Conservation (phyloP, 1,140 invertebrate genomes). For the Lithobius niger region DNA sequence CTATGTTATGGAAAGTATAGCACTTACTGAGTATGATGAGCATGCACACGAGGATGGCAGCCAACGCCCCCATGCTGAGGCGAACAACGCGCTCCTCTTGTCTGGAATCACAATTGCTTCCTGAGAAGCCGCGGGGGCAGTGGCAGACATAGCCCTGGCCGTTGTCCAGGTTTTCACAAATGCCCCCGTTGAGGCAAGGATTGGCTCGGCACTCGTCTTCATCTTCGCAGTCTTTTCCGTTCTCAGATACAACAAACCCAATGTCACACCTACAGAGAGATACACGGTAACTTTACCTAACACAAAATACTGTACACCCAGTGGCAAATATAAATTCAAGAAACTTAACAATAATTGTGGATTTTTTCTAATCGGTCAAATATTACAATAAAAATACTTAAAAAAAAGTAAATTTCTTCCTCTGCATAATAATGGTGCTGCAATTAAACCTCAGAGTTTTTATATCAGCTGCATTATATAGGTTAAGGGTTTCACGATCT, state of each 20-base stretch:
- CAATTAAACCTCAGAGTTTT: too few relatives aligned
- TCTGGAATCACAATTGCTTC: conserved; percentile 81
- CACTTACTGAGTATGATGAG: conserved; percentile 84
- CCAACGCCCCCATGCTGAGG: conserved; percentile 82
- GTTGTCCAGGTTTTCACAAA: conserved; percentile 44
- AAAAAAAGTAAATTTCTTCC: too few relatives aligned
- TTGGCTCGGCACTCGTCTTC: conserved; percentile 86
- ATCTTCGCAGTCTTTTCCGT: conserved; percentile 81
- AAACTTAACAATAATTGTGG: too few relatives aligned
- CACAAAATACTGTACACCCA: too few relatives aligned
- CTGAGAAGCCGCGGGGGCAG: conserved; percentile 82
- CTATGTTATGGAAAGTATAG: too few relatives aligned
- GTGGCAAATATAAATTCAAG: too few relatives aligned
- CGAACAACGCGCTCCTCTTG: conserved; percentile 84
- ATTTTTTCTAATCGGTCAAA: too few relatives aligned
- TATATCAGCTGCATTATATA: too few relatives aligned
- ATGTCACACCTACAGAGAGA: conserved; percentile 75
- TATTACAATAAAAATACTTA: too few relatives aligned
- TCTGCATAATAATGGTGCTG: too few relatives aligned
- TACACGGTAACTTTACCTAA: too few relatives aligned
- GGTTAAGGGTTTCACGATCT: too few relatives aligned
- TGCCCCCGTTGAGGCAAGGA: conserved; percentile 64
- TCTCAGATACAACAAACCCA: conserved; percentile 69
- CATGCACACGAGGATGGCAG: conserved; percentile 83
- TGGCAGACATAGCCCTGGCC: conserved; percentile 25